Base-by-base conservation (phyloP, 92 coral and sea anemone species). In the Porites rus region DNA sequence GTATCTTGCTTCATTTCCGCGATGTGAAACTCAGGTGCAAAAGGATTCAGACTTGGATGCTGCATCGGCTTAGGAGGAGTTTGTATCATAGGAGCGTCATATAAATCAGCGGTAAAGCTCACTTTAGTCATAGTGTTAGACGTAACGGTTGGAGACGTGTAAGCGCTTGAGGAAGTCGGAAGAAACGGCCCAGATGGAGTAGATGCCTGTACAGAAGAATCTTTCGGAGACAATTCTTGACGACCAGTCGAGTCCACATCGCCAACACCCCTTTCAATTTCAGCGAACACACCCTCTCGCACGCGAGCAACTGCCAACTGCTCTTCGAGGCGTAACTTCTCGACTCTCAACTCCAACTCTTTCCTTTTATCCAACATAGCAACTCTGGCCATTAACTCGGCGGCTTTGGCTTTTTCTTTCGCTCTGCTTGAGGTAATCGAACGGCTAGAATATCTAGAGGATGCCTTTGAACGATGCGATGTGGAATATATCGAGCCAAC, bases 301-400 rank as follows among this genome's bases (percentile, higher is more conserved):
- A 28, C 62, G 50, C 51, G 22, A 6, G 60, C 77, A 51, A 72
- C 59, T 18, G 76, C 76, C 51, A 72, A 51, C 54, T 72, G 61
- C 52, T 73, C 77, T 73, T 73, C 77, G 18, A 73, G 19, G 28
- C 22, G 25, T 28, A 53, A 53, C 10, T 6, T 53, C 12, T 53
- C 10, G 12, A 12, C 59, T 1, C 12, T 53, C 12, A 8, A 8
- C 54, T 72, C 60, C 60, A 38, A 63, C 21, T 63, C 67, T n/a
- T 63, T 18, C 21, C 14, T 63, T 14, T 20, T 18, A 0, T 16
- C 67, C 14, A 63, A n/a, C 12, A 63, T 63, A 6, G 60, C 11
- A 16, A 38, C 31, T 69, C 14, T 70, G 28, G 69, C 88, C 19
- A 43, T 63, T 20, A 84, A 6, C 21, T 62, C 58, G 4, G 78